These are phyloP conservation scores for Hyla sarda DNA, from an alignment of 2,113 vertebrate species.

Conservation along the genomic window DNA sequence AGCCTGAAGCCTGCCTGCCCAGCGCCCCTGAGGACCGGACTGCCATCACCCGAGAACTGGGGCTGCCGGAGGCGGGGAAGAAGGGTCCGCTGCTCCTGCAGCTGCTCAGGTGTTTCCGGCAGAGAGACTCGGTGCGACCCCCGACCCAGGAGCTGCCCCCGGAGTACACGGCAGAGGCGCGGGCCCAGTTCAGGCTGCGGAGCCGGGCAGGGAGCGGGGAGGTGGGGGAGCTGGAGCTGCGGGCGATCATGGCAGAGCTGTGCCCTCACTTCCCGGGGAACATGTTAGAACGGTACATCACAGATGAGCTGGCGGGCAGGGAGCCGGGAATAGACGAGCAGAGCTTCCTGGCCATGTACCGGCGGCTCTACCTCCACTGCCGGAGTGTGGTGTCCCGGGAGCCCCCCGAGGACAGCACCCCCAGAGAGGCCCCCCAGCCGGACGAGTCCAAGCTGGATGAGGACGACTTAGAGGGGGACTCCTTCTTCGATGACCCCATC, in stretches of 20 bases:
- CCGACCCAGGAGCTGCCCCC: constrained; percentile 67
- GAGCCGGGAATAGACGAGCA: constrained; percentile 69
- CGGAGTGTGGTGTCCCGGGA: constrained; percentile 71
- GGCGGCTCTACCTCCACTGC: constrained; percentile 70
- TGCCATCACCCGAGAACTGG: not conserved
- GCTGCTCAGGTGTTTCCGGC: not conserved
- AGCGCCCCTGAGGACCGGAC: constrained; percentile 58
- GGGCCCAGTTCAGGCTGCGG: constrained; percentile 69
- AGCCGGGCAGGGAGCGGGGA: constrained; percentile 71
- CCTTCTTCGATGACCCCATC: constrained; percentile 94
- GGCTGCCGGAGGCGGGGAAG: constrained; percentile 6
- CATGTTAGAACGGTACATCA: constrained; percentile 71
- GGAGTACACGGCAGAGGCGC: constrained; percentile 67
- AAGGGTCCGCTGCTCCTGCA: not conserved
- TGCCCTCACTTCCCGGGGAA: constrained; percentile 68
- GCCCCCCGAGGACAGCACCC: constrained; percentile 56
- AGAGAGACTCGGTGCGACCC: not conserved
- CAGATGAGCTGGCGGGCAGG: constrained; percentile 70
- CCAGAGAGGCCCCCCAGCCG: not conserved
- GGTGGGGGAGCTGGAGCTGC: constrained; percentile 65
- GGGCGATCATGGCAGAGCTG: constrained; percentile 68
- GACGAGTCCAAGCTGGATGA: constrained; percentile 66
- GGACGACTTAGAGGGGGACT: constrained; percentile 82
- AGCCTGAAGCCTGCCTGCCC: constrained; percentile 91
- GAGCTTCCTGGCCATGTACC: constrained; percentile 70